Evolutionary conservation across 2,113 vertebrate species (phyloP), one percentile per base, ranked within the genome.

Genomic region (Scalopus aquaticus): DNA sequence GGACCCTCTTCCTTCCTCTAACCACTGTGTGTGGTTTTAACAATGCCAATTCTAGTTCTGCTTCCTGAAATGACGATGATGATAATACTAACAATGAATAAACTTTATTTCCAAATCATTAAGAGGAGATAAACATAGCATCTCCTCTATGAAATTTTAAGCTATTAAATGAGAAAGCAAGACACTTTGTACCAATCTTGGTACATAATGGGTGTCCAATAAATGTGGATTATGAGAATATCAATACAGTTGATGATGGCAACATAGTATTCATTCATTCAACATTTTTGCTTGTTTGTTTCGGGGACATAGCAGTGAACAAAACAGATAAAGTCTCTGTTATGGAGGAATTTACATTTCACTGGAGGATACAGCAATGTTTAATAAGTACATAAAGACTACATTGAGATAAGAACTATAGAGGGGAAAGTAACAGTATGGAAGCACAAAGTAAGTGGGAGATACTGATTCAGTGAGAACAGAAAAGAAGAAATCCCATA

Each of bases 231-330:
- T 70, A n/a, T 15, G 17, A 80, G 37, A 76, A 76, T 37, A 67
- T 56, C 32, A 20, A 20, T 69, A 20, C 30, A 37, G 44, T 37
- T 37, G 20, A 17, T 35, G 12, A 64, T 49, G 13, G 4, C 17
- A 81, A 30, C 13, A 8, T 78, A n/a, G 74, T 46, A 82, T 32
- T 89, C 39, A 78, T 28, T 91, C 35, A 89, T 62, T 4, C 67
- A 19, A 39, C 7, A 20, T 44, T 9, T 6, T 56, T 15, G 4
- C 2, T 73, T 58, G 17, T 26, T 81, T 5, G 22, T 74, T 94
- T 80, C 0, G 15, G 10, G 2, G 22, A 60, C 11, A 35, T 32
- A 58, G 54, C 8, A 54, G 32, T 49, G 26, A 56, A n/a, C 28
- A 76, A 62, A 76, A 67, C 9, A 69, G 6, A 65, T 51, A 74